Percentiles rank a stretch among this genome's conserved stretches.
Evolutionary conservation across 2,113 vertebrate species (phyloP).

Genomic region (Setophaga coronata): DNA sequence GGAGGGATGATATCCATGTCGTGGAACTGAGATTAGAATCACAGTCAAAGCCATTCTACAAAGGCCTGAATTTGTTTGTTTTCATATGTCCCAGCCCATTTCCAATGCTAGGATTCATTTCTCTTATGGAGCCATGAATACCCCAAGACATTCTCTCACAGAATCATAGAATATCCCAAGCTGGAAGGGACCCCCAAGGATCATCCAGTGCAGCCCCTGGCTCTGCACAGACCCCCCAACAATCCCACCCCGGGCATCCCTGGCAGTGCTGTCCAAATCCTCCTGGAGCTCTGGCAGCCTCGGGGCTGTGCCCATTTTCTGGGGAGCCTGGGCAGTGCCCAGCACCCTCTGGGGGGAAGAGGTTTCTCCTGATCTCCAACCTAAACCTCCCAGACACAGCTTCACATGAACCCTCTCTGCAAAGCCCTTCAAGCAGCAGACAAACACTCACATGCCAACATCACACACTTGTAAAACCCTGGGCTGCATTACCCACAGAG

Average conservation of each 20-base stretch:
- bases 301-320: accelerated
- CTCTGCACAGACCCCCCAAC: background rate
- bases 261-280: accelerated
- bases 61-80: background rate
- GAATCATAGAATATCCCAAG: background rate
- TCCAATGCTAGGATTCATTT: background rate
- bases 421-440: background rate
- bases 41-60: background rate
- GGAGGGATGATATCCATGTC: background rate
- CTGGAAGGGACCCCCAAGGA: background rate
- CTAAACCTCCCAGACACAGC: background rate
- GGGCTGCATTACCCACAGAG: accelerated
- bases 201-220: background rate
- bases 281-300: background rate
- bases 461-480: background rate
- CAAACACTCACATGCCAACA: background rate
- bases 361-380: background rate
- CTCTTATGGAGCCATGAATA: background rate
- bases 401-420: background rate
- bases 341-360: background rate
- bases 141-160: background rate
- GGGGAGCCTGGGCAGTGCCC: background rate
- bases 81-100: background rate
- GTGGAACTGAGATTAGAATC: background rate
- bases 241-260: background rate